Conservation (phyloP, 2,888 invertebrate species). For the Tenthredo distinguenda region DNA sequence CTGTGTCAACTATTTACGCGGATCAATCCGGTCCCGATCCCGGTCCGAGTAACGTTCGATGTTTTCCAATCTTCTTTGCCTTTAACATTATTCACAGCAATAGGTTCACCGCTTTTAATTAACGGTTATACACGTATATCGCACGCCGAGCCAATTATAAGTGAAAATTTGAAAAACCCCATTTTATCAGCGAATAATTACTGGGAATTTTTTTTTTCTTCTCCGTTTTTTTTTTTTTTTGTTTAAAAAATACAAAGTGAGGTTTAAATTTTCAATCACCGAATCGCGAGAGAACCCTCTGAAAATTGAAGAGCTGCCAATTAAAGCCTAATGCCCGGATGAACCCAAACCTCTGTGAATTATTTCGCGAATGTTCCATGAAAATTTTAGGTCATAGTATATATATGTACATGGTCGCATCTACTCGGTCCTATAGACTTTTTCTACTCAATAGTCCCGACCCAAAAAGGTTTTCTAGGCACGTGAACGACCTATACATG, state of each 20-base stretch:
- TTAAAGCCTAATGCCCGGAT: conserved; percentile 39
- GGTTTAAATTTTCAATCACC: conserved; percentile 40
- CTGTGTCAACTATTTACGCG: conserved; percentile 9
- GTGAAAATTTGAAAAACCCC: background rate
- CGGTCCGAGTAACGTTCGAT: background rate
- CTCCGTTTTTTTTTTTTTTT: background rate
- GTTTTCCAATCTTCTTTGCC: conserved; percentile 11
- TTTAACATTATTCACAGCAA: background rate
- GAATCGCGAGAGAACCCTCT: background rate
- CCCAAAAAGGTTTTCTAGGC: background rate
- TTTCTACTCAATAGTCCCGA: background rate
- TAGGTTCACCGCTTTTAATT: background rate
- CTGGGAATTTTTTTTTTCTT: background rate
- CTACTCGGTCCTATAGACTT: background rate
- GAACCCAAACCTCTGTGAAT: conserved; percentile 20
- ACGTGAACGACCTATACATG: conserved; percentile 34
- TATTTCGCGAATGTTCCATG: background rate
- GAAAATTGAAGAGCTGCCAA: conserved; percentile 32
- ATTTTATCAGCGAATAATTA: conserved; percentile 2
- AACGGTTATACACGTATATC: background rate
- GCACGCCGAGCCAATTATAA: conserved; percentile 15
- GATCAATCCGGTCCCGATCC: background rate
- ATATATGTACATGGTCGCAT: background rate
- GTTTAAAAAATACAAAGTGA: background rate
- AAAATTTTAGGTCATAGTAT: background rate